Evolutionary conservation across 2,113 vertebrate species (phyloP).

Genomic region (Ceyx cyanopectus): DNA sequence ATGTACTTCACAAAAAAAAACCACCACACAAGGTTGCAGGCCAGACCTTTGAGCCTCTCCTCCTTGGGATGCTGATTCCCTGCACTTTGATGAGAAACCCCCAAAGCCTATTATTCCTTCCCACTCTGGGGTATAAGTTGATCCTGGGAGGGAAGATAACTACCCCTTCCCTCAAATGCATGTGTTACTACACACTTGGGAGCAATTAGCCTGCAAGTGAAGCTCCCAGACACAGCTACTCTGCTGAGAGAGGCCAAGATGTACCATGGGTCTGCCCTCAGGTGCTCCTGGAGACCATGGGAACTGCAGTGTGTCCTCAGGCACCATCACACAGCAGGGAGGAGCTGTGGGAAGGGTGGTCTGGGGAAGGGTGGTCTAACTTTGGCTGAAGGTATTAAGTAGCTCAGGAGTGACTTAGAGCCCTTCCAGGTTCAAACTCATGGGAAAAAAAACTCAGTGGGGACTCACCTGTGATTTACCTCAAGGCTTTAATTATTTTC

Average conservation of each 20-base stretch:
- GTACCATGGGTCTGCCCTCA: background rate
- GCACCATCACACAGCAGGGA: background rate
- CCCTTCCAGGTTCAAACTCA: background rate
- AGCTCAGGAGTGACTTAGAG: background rate
- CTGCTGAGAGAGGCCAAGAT: background rate
- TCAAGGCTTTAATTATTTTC: background rate
- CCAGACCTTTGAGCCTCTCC: background rate
- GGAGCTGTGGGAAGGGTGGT: background rate
- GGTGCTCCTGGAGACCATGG: background rate
- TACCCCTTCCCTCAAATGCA: background rate
- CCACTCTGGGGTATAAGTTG: background rate
- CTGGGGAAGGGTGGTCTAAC: background rate
- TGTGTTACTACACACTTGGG: background rate
- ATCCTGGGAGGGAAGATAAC: background rate
- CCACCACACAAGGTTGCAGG: background rate
- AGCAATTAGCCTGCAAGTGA: background rate
- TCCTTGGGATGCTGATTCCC: background rate
- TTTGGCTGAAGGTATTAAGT: background rate
- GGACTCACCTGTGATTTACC: background rate
- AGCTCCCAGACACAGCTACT: background rate
- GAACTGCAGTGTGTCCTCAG: background rate
- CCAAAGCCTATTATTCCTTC: background rate
- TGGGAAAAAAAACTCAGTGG: fast-evolving
- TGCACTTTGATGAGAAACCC: background rate
- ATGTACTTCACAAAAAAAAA: constrained; percentile 26